Evolutionary conservation across 1,140 invertebrate genomes (phyloP).

Genomic region (Colletes latitarsis): DNA sequence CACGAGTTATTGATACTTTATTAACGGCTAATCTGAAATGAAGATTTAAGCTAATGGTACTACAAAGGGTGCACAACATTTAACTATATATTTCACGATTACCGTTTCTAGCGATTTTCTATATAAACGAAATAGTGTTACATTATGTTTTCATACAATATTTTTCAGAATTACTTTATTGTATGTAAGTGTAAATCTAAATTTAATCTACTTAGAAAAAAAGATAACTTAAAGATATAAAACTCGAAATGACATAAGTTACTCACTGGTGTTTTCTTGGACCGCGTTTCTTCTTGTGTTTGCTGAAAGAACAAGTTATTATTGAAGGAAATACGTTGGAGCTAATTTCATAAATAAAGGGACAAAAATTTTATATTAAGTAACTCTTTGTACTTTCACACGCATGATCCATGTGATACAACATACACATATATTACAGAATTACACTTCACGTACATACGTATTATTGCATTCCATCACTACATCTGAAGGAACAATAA

Average conservation of each 20-base stretch:
- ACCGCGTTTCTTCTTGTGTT: slow-evolving; percentile 78
- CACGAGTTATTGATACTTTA: slow-evolving; percentile 69
- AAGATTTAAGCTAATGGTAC: slow-evolving; percentile 9
- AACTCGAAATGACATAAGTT: slow-evolving; percentile 30
- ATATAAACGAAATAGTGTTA: background rate
- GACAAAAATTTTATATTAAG: slow-evolving; percentile 58
- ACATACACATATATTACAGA: slow-evolving; percentile 30
- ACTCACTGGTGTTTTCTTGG: slow-evolving; percentile 77
- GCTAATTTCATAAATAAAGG: slow-evolving; percentile 52
- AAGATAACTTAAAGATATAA: background rate
- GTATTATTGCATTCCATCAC: slow-evolving; percentile 2
- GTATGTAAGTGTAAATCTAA: background rate
- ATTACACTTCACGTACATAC: slow-evolving; percentile 29
- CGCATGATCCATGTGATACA: slow-evolving; percentile 18
- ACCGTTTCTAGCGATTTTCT: background rate
- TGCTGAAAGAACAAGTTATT: slow-evolving; percentile 75
- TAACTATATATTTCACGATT: background rate
- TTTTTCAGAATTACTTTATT: background rate
- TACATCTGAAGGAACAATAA: slow-evolving; percentile 27
- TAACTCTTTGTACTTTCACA: slow-evolving; percentile 13
- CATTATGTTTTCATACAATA: background rate
- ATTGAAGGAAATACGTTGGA: slow-evolving; percentile 58
- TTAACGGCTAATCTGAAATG: slow-evolving; percentile 69
- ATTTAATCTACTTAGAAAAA: background rate
- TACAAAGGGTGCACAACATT: slow-evolving; percentile 8